These are phyloP conservation scores for Oligia fasciuncula DNA, from an alignment of 2,888 invertebrate species.

Conservation along the genomic window DNA sequence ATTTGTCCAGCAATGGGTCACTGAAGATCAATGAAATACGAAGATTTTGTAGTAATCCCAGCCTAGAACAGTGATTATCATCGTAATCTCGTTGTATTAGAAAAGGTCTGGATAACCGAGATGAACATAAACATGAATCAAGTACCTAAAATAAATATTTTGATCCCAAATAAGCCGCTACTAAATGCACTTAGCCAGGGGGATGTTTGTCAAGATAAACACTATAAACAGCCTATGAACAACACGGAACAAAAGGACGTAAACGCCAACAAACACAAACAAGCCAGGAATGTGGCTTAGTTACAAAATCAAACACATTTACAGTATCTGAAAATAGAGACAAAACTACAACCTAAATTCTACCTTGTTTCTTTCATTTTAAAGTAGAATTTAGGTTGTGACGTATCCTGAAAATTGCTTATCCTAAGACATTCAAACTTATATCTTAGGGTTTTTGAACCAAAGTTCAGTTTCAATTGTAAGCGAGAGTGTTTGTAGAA, in stretches of 20 bases:
- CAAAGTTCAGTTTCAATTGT: constrained; percentile 30
- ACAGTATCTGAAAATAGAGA: constrained; percentile 44
- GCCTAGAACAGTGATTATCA: background rate
- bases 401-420: constrained; percentile 36
- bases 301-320: constrained; percentile 52
- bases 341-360: background rate
- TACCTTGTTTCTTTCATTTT: fast-evolving
- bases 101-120: background rate
- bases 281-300: constrained; percentile 43
- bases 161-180: background rate
- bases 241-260: constrained; percentile 41
- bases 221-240: constrained; percentile 7
- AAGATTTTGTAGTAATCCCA: no score
- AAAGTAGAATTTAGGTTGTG: constrained; percentile 2
- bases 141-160: background rate
- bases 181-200: background rate
- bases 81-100: no score
- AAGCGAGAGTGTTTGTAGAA: constrained; percentile 16
- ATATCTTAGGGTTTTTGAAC: fast-evolving
- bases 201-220: constrained; percentile 46
- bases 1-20: background rate
- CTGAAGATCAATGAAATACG: no score
- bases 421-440: background rate
- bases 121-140: background rate
- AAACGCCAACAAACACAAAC: constrained; percentile 50